Evolutionary conservation across 2,888 invertebrate species (phyloP).

Genomic region (Suillia variegata): DNA sequence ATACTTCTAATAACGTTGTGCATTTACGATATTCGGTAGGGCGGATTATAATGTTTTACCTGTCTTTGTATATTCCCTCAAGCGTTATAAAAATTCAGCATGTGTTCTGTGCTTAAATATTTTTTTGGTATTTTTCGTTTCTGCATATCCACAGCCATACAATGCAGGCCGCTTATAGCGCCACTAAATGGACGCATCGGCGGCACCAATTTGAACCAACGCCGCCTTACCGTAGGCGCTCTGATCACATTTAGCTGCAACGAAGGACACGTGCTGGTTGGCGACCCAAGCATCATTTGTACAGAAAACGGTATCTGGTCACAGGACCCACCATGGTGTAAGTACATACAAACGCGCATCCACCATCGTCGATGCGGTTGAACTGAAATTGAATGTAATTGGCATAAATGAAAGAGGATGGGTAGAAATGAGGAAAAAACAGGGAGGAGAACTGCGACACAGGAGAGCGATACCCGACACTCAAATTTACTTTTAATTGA

Average conservation of each 20-base stretch:
- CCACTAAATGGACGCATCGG: conserved; percentile 73
- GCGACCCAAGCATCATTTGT: conserved; percentile 83
- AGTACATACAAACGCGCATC: conserved; percentile 52
- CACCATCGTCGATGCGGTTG: too few species aligned
- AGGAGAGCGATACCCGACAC: conserved; percentile 31
- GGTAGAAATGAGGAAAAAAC: too few species aligned
- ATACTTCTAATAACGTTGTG: too few species aligned
- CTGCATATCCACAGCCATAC: conserved; percentile 69
- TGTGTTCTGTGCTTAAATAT: conserved; percentile 9
- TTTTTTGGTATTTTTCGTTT: too few species aligned
- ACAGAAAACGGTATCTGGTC: conserved; percentile 89
- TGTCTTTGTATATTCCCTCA: not conserved
- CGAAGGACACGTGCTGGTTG: conserved; percentile 67
- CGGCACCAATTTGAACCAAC: conserved; percentile 62
- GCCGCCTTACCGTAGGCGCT: conserved; percentile 78
- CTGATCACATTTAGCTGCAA: conserved; percentile 79
- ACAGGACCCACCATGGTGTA: conserved; percentile 82
- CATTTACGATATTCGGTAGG: too few species aligned
- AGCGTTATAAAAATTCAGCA: not conserved
- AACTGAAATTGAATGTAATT: too few species aligned
- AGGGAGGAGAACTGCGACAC: conserved; percentile 22
- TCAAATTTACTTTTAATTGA: too few species aligned
- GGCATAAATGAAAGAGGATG: too few species aligned
- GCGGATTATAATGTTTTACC: not conserved
- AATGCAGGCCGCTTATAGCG: conserved; percentile 76